Conservation (phyloP, 2,797 vertebrate genomes). For the Schizothorax lantsangensis region DNA sequence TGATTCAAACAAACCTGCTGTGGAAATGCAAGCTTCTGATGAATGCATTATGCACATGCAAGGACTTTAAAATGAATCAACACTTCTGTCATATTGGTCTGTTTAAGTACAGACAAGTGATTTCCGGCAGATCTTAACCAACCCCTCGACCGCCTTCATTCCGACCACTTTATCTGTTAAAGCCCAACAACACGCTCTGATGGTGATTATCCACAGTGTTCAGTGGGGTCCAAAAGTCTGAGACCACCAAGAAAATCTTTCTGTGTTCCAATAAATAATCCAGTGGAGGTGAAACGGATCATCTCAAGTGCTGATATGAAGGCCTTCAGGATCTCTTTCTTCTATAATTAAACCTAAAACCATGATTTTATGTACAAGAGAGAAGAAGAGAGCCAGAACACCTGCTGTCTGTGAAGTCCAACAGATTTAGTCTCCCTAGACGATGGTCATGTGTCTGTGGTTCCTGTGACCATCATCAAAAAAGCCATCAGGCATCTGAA, state of each 20-base stretch:
- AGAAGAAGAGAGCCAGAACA: not conserved
- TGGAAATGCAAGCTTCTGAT: slow-evolving; percentile 8
- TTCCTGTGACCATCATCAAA: slow-evolving; percentile 57
- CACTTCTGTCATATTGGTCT: slow-evolving; percentile 11
- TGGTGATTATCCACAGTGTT: not conserved
- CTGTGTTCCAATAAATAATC: not conserved
- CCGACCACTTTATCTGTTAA: not conserved
- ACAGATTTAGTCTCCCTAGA: slow-evolving; percentile 62
- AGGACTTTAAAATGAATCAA: slow-evolving; percentile 4
- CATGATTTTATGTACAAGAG: slow-evolving; percentile 12
- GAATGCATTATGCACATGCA: not conserved
- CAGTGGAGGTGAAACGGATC: not conserved
- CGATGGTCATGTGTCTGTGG: slow-evolving; percentile 77
- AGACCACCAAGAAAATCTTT: slow-evolving; percentile 6
- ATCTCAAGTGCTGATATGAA: not conserved
- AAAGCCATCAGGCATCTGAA: slow-evolving; percentile 51
- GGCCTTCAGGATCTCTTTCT: not conserved
- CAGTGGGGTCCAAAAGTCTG: not conserved
- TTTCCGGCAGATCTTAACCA: not conserved
- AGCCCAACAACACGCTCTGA: not conserved
- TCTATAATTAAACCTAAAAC: slow-evolving; percentile 6
- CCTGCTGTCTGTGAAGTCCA: not conserved
- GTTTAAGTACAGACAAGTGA: too few relatives aligned
- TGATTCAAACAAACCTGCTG: slow-evolving; percentile 28
- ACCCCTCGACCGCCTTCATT: not conserved